Evolutionary conservation across 64 coral and sea anemone species (phyloP).

Genomic region (Porites australiensis): DNA sequence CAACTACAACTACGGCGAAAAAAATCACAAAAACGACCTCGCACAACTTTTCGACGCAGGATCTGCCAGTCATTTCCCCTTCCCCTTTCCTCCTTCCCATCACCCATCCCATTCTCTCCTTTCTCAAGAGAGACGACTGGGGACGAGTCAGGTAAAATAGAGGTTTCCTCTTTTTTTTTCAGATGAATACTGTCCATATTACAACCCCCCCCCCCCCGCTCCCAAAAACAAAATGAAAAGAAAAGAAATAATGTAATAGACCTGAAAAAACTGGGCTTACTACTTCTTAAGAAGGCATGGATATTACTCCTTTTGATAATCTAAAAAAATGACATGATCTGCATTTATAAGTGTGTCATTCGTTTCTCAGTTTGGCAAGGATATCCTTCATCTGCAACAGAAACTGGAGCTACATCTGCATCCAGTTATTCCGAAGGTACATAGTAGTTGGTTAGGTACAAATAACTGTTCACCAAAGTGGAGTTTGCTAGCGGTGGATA

Average conservation of each 20-base stretch:
- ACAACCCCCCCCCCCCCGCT: background rate
- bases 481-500: no score
- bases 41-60: background rate
- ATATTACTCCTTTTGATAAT: conserved; percentile 1
- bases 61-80: background rate
- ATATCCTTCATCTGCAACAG: background rate
- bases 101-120: background rate
- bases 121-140: no score
- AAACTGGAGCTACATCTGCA: background rate
- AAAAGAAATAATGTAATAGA: background rate
- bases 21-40: background rate
- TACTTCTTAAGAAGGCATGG: background rate
- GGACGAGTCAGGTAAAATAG: no score
- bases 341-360: background rate
- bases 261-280: background rate
- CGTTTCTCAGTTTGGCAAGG: background rate
- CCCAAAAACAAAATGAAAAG: no score
- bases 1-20: no score
- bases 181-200: background rate
- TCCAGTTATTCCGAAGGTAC: background rate
- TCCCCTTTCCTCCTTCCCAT: background rate
- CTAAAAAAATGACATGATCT: background rate
- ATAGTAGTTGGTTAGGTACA: background rate
- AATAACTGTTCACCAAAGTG: no score
- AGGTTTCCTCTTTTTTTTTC: background rate